These are phyloP conservation scores for Sebastes trivittatus DNA, from an alignment of 2,797 vertebrate species.

Conservation along the genomic window DNA sequence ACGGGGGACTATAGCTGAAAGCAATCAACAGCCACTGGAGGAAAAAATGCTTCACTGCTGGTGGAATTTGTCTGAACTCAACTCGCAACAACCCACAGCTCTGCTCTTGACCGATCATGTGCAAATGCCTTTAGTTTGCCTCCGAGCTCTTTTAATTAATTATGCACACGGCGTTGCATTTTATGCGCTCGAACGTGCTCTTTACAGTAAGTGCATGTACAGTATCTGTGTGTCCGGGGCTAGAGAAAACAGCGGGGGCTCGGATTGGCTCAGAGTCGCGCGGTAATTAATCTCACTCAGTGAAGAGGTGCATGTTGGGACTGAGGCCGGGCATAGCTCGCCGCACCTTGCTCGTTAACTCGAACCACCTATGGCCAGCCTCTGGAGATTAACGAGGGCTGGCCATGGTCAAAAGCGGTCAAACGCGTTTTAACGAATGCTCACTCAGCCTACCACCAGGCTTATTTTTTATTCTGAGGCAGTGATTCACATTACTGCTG, in stretches of 20 bases:
- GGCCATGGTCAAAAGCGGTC: conserved; percentile 70
- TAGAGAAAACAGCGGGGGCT: conserved; percentile 16
- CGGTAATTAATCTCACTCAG: conserved; percentile 82
- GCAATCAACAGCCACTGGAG: conserved; percentile 69
- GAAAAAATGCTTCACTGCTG: conserved; percentile 52
- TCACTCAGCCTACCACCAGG: conserved; percentile 34
- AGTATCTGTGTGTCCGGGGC: not conserved
- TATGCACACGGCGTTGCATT: conserved; percentile 38
- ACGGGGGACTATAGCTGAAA: conserved; percentile 59
- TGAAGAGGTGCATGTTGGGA: conserved; percentile 76
- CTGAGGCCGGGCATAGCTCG: conserved; percentile 69
- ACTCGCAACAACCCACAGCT: conserved; percentile 45
- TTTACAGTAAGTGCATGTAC: conserved; percentile 11
- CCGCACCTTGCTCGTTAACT: conserved; percentile 72
- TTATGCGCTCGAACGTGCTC: conserved; percentile 18
- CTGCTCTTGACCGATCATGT: conserved; percentile 49
- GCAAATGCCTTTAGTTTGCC: conserved; percentile 40
- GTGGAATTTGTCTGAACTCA: conserved; percentile 58
- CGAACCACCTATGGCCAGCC: conserved; percentile 63
- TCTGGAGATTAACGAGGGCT: conserved; percentile 64
- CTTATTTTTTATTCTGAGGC: conserved; percentile 26
- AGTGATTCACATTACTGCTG: conserved; percentile 32
- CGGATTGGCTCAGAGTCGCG: conserved; percentile 46
- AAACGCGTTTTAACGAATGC: conserved; percentile 63
- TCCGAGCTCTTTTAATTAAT: conserved; percentile 58